Evolutionary conservation across 2,888 invertebrate species (phyloP), one percentile per base, ranked within the genome.

Genomic region (Nomada ferruginata): DNA sequence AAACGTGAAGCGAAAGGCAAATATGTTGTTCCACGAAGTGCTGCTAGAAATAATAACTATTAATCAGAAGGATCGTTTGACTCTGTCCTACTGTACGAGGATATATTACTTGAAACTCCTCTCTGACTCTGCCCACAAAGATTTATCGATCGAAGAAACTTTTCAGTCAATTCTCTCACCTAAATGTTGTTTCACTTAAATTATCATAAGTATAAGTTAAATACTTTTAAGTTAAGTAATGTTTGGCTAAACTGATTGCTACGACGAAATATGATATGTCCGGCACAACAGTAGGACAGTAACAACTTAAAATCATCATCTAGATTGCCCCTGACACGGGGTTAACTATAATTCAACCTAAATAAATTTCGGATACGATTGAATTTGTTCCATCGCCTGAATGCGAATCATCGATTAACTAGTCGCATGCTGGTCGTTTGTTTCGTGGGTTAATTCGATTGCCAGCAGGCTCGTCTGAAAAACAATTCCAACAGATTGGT

Each of bases 181-280:
- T 47, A 11, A 3, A 47, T 47, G 13, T 47, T 15, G 15, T 13
- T 47, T 47, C 13, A 7, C 36, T 36, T 0, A 13, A 47, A 47
- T 47, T 15, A 47, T 47, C 15, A 47, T 0, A 47, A 13, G 47
- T 47, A 15, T 47, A 47, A 13, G 11, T 47, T 15, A 13, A 47
- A 47, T 15, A 47, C 1, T 23, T 36, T 60, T n/a, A n/a, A 61
- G 36, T 18, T 53, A 55, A 68, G 66, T 68, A 36, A 15, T 68
- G 11, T 36, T 2, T n/a, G 0, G 42, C n/a, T 78, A 59, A 68
- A 78, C n/a, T 44, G 76, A 78, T 76, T 68, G 68, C n/a, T 55
- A 60, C 23, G 47, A 53, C 76, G 76, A 68, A 76, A 68, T 68
- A 63, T 36, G 77, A 78, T 55, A 66, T 76, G 76, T 55, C 76